Percentiles rank a stretch among this genome's conserved stretches.
Evolutionary conservation across 2,888 invertebrate species (phyloP).

Genomic region (Agonum fuliginosum): DNA sequence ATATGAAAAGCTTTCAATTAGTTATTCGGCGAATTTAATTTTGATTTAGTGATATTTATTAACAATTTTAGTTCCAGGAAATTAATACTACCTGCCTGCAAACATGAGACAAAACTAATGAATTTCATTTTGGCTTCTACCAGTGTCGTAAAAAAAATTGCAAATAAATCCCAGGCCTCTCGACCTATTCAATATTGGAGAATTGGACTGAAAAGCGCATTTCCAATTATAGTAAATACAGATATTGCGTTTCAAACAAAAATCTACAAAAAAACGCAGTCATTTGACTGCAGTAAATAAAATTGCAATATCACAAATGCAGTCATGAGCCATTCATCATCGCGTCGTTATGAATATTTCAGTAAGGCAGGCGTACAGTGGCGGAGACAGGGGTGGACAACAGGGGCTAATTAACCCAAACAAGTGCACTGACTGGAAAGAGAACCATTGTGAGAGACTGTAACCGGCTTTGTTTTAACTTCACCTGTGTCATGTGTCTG

Average conservation of each 20-base stretch:
- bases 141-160: neutral
- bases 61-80: no score
- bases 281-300: constrained; percentile 42
- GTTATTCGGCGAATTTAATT: no score
- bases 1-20: no score
- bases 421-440: constrained; percentile 45
- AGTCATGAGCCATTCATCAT: constrained; percentile 28
- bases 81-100: no score
- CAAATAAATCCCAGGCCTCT: constrained; percentile 3
- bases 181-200: neutral
- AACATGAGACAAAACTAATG: no score
- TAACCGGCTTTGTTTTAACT: constrained; percentile 38
- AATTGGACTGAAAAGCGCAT: neutral
- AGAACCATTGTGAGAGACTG: constrained; percentile 9
- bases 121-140: constrained; percentile 9
- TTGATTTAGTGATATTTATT: no score
- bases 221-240: constrained; percentile 45
- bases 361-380: constrained; percentile 6
- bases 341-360: constrained; percentile 52
- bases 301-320: constrained; percentile 51
- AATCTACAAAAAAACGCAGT: constrained; percentile 36
- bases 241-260: constrained; percentile 34
- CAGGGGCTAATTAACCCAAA: constrained; percentile 51
- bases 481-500: constrained; percentile 8
- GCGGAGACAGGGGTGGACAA: neutral